Base-by-base conservation (phyloP, 1,140 invertebrate species). In the Drosophila insularis region DNA sequence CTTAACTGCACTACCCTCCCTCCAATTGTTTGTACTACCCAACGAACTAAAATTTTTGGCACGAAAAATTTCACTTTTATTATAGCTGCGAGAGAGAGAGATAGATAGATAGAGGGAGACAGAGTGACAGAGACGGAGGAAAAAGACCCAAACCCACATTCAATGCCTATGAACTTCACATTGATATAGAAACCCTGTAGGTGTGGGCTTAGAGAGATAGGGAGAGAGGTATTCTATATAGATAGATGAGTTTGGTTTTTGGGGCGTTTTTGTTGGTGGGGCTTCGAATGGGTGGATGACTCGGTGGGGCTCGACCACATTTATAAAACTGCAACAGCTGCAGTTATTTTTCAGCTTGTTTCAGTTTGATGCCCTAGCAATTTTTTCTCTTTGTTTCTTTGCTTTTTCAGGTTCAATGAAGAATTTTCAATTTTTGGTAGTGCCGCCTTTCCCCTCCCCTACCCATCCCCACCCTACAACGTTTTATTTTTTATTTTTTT, bases 291-390 rank as follows among this genome's bases (percentile, higher is more conserved):
- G 40, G 50, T 37, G 23, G 39, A 7, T 58, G 43, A 46, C 4
- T n/a, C 27, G 17, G 23, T 13, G 27, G 19, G 35, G 64, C 61
- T 27, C 53, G 75, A 80, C 71, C 82, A 46, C 79, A 87, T 87
- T 85, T 87, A 79, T 86, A 80, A 87, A 87, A 87, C 84, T 87
- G 82, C 82, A 87, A 89, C 82, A 87, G 82, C 82, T 87, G 82
- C 82, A 87, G 71, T 87, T 87, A 82, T 87, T 82, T 87, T 87
- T 87, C 62, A 71, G 74, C 62, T 70, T 50, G 66, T 61, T 60
- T 27, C 27, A 27, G 61, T 40, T 39, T 35, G 67, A 77, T 86
- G 63, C 78, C 55, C 69, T 27, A 55, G 50, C 40, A 21, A 63
- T 68, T 65, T 54, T 50, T 69, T 53, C 23, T 65, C 65, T 50